These are phyloP conservation scores for Nyctibius bracteatus DNA, from an alignment of 2,113 vertebrate genomes.

Conservation along the genomic window DNA sequence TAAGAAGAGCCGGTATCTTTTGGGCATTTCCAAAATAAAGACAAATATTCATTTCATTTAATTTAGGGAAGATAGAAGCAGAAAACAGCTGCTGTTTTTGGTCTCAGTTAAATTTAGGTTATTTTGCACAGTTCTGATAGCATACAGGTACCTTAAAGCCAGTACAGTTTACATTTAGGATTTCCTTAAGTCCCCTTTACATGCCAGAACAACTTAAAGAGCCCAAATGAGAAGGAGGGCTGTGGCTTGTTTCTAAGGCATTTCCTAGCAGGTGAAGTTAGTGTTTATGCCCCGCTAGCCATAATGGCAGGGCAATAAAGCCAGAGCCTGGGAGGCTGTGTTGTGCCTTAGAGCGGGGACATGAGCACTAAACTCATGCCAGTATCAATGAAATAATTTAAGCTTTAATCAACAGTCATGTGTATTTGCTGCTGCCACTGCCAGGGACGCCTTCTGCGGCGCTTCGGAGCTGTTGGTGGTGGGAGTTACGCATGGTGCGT, in stretches of 20 bases:
- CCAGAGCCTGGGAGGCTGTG: neutral
- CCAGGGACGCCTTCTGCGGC: neutral
- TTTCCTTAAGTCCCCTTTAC: neutral
- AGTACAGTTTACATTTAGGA: neutral
- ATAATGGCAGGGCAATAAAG: neutral
- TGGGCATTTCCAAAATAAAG: neutral
- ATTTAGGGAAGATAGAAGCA: neutral
- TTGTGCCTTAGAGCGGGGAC: neutral
- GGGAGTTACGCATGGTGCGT: neutral
- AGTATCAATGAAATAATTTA: neutral
- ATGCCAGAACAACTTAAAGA: neutral
- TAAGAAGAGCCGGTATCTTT: neutral
- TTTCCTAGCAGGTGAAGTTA: neutral
- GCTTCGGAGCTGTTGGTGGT: neutral
- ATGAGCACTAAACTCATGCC: neutral
- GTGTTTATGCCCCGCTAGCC: neutral
- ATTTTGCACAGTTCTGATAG: neutral
- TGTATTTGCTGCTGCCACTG: neutral
- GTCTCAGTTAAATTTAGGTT: neutral
- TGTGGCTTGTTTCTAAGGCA: neutral
- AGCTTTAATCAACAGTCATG: neutral
- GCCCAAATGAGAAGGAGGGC: fast-evolving
- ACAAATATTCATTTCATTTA: neutral
- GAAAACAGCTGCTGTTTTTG: neutral
- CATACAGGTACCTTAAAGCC: neutral